Percentiles rank a stretch among this genome's conserved stretches.
Evolutionary conservation across 2,888 invertebrate species (phyloP).

Genomic region (Pocota personata): DNA sequence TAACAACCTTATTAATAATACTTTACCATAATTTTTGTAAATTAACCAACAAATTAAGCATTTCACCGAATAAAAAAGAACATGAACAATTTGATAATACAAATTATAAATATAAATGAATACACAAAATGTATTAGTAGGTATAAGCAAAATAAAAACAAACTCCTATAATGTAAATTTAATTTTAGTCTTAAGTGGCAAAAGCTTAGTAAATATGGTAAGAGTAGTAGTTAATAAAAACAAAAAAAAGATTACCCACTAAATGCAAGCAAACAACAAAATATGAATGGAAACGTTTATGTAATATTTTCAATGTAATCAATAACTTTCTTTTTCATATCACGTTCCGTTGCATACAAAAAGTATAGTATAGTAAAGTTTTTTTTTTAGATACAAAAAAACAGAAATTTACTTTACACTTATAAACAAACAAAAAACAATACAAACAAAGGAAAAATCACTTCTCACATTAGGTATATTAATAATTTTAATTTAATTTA

Average conservation of each 20-base stretch:
- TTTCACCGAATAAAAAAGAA: neutral
- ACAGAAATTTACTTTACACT: neutral
- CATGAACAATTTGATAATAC: neutral
- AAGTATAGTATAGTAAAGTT: too few relatives aligned
- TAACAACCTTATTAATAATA: neutral
- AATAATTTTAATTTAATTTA: neutral
- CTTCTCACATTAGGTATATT: neutral
- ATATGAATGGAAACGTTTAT: neutral
- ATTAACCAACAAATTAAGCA: neutral
- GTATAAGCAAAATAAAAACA: neutral
- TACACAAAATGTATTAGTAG: neutral
- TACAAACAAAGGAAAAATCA: neutral
- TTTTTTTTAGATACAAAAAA: neutral
- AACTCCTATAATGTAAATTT: constrained; percentile 33
- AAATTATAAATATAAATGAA: constrained; percentile 4
- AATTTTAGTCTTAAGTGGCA: constrained; percentile 16
- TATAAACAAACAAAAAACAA: neutral
- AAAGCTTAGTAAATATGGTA: constrained; percentile 27
- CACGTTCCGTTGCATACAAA: neutral
- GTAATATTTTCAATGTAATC: neutral
- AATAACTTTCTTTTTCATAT: neutral
- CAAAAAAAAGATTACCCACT: neutral
- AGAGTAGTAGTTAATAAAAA: neutral
- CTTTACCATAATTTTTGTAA: neutral
- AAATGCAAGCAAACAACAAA: neutral